Evolutionary conservation across 2,797 vertebrate genomes (phyloP).

Genomic region (Falco berigora): DNA sequence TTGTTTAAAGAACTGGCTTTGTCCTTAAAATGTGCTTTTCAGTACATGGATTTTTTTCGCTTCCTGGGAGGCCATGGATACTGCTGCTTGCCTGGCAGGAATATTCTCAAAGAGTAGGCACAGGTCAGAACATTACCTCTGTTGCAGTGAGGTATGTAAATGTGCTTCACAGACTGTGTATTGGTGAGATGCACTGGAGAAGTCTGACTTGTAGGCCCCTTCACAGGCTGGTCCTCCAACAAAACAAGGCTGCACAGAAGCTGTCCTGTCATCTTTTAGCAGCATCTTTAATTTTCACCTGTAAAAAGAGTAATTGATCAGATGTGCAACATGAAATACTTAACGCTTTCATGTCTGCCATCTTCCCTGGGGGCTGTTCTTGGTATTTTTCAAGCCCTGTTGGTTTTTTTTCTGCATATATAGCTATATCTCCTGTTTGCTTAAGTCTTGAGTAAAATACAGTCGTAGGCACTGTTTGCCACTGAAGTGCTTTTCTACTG

Average conservation of each 20-base stretch:
- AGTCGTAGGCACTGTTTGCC: background rate
- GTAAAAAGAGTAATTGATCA: no score
- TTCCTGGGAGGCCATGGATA: background rate
- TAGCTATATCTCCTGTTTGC: background rate
- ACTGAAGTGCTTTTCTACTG: background rate
- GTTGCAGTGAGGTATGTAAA: background rate
- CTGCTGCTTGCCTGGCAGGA: background rate
- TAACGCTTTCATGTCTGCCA: fast-evolving
- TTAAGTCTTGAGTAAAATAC: background rate
- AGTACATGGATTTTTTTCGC: fast-evolving
- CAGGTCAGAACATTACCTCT: background rate
- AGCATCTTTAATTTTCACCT: no score
- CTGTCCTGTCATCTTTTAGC: background rate
- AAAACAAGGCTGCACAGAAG: background rate
- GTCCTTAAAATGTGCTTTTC: background rate
- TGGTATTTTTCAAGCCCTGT: background rate
- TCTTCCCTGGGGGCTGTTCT: background rate
- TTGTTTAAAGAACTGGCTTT: background rate
- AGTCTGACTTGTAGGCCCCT: background rate
- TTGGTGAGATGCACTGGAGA: background rate
- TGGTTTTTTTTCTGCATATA: background rate
- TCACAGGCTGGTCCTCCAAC: background rate
- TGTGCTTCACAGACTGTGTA: fast-evolving
- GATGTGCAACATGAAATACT: background rate
- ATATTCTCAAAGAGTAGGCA: background rate